A percentile compares a stretch with the other conserved stretches of the same genome.
These are phyloP conservation scores for Antigone vipio DNA, from an alignment of 2,113 vertebrate genomes.

Conservation along the genomic window DNA sequence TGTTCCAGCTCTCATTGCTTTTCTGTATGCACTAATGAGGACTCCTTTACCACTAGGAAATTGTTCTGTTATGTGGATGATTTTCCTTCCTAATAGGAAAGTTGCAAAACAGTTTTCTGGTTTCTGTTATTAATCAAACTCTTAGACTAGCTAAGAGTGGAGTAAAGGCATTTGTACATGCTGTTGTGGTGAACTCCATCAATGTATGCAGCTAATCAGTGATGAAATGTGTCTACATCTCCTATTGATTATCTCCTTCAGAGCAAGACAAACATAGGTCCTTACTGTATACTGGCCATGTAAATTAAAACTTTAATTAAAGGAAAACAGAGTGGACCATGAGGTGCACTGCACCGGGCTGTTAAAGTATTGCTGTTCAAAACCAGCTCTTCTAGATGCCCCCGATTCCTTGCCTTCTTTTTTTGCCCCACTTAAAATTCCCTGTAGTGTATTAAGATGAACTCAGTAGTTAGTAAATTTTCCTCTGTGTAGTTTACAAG, in stretches of 20 bases:
- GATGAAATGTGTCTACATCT: constrained; percentile 32
- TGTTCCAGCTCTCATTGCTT: neutral
- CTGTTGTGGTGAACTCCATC: constrained; percentile 60
- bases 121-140: constrained; percentile 53
- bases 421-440: constrained; percentile 16
- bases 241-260: constrained; percentile 62
- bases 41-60: neutral
- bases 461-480: constrained; percentile 67
- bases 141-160: neutral
- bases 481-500: constrained; percentile 66
- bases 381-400: constrained; percentile 31
- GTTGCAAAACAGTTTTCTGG: constrained; percentile 33
- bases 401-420: neutral
- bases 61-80: neutral
- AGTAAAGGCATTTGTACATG: constrained; percentile 9
- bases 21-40: neutral
- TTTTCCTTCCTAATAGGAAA: constrained; percentile 33
- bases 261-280: constrained; percentile 35
- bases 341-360: neutral
- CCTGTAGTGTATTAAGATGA: constrained; percentile 42
- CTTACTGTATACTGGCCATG: neutral
- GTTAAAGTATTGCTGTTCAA: constrained; percentile 13
- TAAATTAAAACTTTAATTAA: constrained; percentile 68
- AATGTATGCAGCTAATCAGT: constrained; percentile 53
- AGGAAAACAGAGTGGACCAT: constrained; percentile 41